Conservation (phyloP, 2,797 vertebrate genomes). For the Oryzias sinensis region DNA sequence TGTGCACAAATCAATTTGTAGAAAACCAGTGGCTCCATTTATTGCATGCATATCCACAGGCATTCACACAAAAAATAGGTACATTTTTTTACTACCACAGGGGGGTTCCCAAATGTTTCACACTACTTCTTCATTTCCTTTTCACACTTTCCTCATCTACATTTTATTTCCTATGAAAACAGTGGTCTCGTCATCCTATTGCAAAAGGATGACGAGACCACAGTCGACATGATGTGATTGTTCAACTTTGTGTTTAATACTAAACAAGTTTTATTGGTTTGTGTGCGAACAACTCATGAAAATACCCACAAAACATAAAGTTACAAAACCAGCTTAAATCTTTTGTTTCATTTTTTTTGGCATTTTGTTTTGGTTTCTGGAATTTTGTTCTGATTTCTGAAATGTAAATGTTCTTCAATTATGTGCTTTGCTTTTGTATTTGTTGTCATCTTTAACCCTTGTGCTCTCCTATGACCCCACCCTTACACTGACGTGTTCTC, state of each 20-base stretch:
- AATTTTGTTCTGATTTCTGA: too few species aligned
- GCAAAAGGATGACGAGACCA: conserved; percentile 46
- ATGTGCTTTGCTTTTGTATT: too few species aligned
- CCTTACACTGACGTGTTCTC: too few species aligned
- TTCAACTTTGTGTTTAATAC: conserved; percentile 49
- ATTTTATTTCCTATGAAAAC: too few species aligned
- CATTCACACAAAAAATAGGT: conserved; percentile 8
- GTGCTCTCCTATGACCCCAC: too few species aligned
- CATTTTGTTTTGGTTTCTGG: too few species aligned
- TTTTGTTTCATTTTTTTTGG: too few species aligned
- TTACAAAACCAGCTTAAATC: too few species aligned
- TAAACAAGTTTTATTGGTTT: conserved; percentile 51
- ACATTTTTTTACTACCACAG: conserved; percentile 10
- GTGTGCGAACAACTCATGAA: too few species aligned
- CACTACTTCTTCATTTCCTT: conserved; percentile 51
- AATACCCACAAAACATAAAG: too few species aligned
- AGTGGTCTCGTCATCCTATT: conserved; percentile 56
- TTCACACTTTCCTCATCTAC: conserved; percentile 25
- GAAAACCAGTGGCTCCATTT: conserved; percentile 29
- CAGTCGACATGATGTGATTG: conserved; percentile 41
- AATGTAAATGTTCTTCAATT: too few species aligned
- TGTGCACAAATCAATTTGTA: conserved; percentile 33
- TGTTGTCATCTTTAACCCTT: too few species aligned
- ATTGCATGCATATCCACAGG: conserved; percentile 27
- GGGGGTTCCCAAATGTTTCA: conserved; percentile 42